phyloP scores from a whole-genome alignment of 2,797 vertebrate species.

The Acanthiza pusilla region DNA sequence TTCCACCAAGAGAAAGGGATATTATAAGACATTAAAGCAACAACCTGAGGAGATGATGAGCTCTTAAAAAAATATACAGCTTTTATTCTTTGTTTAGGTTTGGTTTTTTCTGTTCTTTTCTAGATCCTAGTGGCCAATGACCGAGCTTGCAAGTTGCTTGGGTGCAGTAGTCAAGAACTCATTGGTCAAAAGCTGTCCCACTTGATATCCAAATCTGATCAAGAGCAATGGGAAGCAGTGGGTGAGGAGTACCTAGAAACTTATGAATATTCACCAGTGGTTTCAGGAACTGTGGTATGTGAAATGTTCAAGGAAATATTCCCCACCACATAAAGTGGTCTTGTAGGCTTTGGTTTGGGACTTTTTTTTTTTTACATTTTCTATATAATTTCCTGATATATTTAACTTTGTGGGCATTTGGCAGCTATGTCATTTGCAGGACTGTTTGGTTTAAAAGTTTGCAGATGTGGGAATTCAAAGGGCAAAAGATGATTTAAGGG shows the following conservation, averaged over 20 bases:
- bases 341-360: not conserved
- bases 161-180: conserved; percentile 78
- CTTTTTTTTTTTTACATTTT: not conserved
- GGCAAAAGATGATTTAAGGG: not conserved
- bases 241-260: conserved; percentile 75
- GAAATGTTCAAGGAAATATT: not conserved
- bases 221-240: conserved; percentile 75
- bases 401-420: not conserved
- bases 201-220: conserved; percentile 79
- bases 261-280: conserved; percentile 69
- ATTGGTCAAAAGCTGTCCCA: conserved; percentile 81
- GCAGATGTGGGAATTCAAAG: not conserved
- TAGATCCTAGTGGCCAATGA: conserved; percentile 89
- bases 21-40: not conserved
- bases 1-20: not conserved
- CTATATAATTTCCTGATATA: not conserved
- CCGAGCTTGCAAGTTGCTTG: conserved; percentile 84
- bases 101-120: not conserved
- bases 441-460: not conserved
- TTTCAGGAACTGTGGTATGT: conserved; percentile 89
- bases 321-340: not conserved
- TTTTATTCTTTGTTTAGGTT: not conserved
- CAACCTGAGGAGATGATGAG: not conserved
- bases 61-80: not conserved
- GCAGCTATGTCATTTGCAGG: not conserved